Evolutionary conservation across 2,888 invertebrate genomes (phyloP).

Genomic region (Magallana nippona): DNA sequence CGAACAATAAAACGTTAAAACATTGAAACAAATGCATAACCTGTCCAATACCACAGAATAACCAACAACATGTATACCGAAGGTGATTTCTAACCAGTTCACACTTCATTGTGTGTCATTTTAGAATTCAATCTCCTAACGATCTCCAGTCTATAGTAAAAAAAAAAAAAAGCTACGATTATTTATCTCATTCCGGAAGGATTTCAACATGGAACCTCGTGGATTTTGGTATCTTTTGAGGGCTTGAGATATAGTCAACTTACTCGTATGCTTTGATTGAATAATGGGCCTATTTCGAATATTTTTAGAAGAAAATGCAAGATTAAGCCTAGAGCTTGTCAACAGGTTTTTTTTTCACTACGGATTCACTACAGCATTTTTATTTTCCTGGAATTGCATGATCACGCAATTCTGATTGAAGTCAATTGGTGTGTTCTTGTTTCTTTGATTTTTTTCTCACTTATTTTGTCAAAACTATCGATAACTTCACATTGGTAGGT

Average conservation of each 20-base stretch:
- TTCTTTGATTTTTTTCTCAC: background rate
- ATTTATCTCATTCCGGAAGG: no score
- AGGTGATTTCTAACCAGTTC: no score
- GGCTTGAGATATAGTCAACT: constrained; percentile 9
- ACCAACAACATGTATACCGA: no score
- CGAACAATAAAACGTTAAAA: no score
- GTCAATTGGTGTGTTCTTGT: background rate
- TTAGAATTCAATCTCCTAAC: no score
- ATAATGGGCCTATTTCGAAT: constrained; percentile 18
- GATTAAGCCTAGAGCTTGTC: background rate
- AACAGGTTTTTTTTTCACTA: background rate
- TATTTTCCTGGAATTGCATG: background rate
- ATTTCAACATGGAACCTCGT: background rate
- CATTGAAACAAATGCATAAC: no score
- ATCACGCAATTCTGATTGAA: background rate
- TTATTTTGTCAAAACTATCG: no score
- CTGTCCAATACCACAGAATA: no score
- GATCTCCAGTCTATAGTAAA: background rate
- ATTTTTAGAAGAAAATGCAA: constrained; percentile 8
- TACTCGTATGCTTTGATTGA: constrained; percentile 4
- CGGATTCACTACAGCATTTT: background rate
- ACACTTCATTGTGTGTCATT: no score
- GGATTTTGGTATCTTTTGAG: background rate
- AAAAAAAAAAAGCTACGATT: background rate
- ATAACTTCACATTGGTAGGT: no score